Base-by-base conservation (phyloP, 2,113 vertebrate species). In the Lagopus muta region DNA sequence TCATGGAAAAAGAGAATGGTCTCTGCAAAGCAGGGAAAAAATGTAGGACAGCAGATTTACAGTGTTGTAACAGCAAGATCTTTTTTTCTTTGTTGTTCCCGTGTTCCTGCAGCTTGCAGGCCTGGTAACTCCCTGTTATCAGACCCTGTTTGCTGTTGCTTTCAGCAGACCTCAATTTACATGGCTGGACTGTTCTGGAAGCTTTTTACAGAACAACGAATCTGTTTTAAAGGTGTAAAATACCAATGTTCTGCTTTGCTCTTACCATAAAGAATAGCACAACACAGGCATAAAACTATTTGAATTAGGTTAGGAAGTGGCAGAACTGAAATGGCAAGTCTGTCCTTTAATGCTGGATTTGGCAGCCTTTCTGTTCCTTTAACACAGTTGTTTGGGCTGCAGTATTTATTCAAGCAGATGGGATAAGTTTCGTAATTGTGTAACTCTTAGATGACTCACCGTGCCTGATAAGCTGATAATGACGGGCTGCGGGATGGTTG, bases 191-290 rank as follows among this genome's bases (percentile, higher is more conserved):
- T 11, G 3, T 48, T 48, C 36, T 62, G 58, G 45, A 50, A 38
- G 47, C 24, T 43, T 73, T 73, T 42, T 16, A 57, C 36, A 73
- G 36, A n/a, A 11, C 1, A 3, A 11, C 28, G 11, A 5, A 1
- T 43, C 25, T 45, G 28, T 38, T 81, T 19, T 43, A 54, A 17
- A 79, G 62, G 58, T 47, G 40, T 5, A 10, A 38, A 40, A 65
- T 27, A 1, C 2, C 36, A 4, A 0, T 1, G 6, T 24, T 45
- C 38, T 62, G 21, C 34, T 16, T 10, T 38, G 74, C 82, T 64
- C 47, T 54, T 13, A 1, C 45, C 8, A 0, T 2, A 3, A 4
- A 7, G 42, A 25, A 24, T 3, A 36, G 71, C 19, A 1, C 34
- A 1, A 4, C 3, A 6, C 3, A 1, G 72, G 6, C 27, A 2